Percentiles rank a stretch among this genome's conserved stretches.
Conservation (phyloP, 2,888 invertebrate genomes). For the Hirtodrosophila cameraria region DNA sequence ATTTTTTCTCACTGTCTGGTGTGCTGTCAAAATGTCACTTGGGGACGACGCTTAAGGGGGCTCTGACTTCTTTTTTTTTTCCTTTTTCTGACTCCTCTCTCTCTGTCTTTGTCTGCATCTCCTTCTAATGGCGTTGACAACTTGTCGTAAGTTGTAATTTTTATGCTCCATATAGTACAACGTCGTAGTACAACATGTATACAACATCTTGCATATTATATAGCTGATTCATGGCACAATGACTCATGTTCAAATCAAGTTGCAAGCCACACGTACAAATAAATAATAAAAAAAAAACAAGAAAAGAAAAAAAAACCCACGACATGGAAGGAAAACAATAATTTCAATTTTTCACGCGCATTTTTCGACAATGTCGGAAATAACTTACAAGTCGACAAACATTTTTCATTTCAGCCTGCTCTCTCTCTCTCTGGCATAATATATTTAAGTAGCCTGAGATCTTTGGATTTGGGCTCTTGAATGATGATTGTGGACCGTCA, state of each 20-base stretch:
- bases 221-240: conserved; percentile 63
- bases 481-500: conserved; percentile 50
- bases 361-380: conserved; percentile 67
- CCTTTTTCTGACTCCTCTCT: neutral
- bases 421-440: neutral
- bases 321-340: conserved; percentile 55
- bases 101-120: neutral
- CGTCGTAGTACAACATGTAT: conserved; percentile 36
- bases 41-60: neutral
- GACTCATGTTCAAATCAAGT: conserved; percentile 66
- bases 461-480: conserved; percentile 21
- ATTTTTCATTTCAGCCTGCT: conserved; percentile 49
- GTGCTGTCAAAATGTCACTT: conserved; percentile 16
- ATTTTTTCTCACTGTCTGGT: conserved; percentile 8
- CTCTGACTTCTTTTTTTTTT: neutral
- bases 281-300: conserved; percentile 6
- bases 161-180: conserved; percentile 42
- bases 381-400: conserved; percentile 74
- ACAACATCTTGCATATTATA: conserved; percentile 46
- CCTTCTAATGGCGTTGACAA: conserved; percentile 58
- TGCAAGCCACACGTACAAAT: conserved; percentile 56
- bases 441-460: conserved; percentile 40
- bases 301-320: conserved; percentile 28
- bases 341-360: conserved; percentile 69
- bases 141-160: conserved; percentile 64